phyloP scores from a whole-genome alignment of 2,888 invertebrate genomes.

The Sipha maydis region DNA sequence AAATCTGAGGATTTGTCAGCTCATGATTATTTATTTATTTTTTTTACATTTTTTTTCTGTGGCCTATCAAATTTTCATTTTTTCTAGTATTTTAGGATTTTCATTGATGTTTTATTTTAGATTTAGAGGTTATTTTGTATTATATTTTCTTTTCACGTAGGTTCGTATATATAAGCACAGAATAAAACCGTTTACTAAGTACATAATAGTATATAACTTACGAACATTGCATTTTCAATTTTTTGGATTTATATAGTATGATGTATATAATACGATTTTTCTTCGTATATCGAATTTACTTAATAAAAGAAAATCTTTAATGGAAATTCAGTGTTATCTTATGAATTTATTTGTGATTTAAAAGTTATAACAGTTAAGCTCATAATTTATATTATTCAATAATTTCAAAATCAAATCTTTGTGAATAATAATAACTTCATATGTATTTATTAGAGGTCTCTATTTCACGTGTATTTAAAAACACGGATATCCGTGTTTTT shows the following conservation, averaged over 20 bases:
- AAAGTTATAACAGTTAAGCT: neutral
- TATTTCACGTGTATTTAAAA: no score
- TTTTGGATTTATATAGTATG: neutral
- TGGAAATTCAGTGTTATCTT: neutral
- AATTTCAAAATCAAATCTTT: neutral
- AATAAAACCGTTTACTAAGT: neutral
- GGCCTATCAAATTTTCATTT: neutral
- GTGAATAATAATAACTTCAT: neutral
- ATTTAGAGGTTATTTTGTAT: slow-evolving; percentile 4
- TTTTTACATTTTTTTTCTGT: neutral
- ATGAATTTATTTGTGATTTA: neutral
- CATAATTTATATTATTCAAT: neutral
- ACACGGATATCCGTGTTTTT: no score
- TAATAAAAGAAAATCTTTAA: neutral
- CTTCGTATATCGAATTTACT: neutral
- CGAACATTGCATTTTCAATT: slow-evolving; percentile 19
- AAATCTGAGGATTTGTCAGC: slow-evolving; percentile 28
- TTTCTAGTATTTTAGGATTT: neutral
- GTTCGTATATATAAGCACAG: neutral
- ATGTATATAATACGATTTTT: neutral
- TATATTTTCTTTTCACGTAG: neutral
- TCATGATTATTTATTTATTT: slow-evolving; percentile 33
- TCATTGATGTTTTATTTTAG: neutral
- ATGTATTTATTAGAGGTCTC: no score
- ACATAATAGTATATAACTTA: slow-evolving; percentile 1